These are phyloP conservation scores for Venustaconcha ellipsiformis DNA, from an alignment of 1,140 invertebrate species.

Conservation along the genomic window DNA sequence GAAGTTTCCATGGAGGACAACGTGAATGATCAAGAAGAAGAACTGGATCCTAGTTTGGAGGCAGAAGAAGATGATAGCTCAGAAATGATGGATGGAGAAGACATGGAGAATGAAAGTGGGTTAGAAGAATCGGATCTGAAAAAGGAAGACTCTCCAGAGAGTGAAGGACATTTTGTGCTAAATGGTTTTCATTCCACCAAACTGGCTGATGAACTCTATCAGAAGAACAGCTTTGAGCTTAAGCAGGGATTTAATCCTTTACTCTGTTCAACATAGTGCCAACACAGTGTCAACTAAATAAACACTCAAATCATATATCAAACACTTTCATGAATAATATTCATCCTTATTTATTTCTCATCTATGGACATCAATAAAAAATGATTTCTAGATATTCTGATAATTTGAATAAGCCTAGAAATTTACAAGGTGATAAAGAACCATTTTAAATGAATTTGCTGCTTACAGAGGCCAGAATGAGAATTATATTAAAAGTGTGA, in stretches of 20 bases:
- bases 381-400: too few species aligned
- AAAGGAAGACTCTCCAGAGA: constrained; percentile 7
- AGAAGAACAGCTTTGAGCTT: constrained; percentile 17
- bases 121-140: constrained; percentile 6
- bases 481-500: too few species aligned
- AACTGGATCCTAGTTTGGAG: constrained; percentile 29
- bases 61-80: constrained; percentile 34
- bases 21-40: constrained; percentile 33
- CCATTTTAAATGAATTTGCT: too few species aligned
- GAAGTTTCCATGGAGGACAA: constrained; percentile 64
- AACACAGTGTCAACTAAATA: too few species aligned
- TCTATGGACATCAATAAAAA: too few species aligned
- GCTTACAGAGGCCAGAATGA: too few species aligned
- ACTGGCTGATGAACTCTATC: constrained; percentile 7
- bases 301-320: too few species aligned
- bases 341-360: too few species aligned
- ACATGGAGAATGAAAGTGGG: constrained; percentile 4
- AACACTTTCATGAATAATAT: too few species aligned
- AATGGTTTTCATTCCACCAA: neutral
- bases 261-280: constrained; percentile 16
- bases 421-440: too few species aligned
- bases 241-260: constrained; percentile 22
- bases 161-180: neutral
- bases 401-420: too few species aligned
- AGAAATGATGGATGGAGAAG: constrained; percentile 14